Base-by-base conservation (phyloP, 1,140 invertebrate genomes). In the Lepidurus arcticus region DNA sequence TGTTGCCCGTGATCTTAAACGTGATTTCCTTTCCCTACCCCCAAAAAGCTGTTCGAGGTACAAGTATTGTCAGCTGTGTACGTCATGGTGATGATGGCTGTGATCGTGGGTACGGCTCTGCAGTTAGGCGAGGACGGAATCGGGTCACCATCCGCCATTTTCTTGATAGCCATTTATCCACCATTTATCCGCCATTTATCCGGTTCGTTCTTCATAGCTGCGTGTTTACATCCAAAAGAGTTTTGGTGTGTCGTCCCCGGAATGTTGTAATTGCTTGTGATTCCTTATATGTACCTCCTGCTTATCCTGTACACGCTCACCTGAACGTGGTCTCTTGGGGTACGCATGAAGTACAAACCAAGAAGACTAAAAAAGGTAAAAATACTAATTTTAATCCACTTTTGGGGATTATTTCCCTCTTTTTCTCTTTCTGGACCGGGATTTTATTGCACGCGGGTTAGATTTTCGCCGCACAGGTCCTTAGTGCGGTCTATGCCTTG, bases 261-360 rank as follows among this genome's bases (percentile, higher is more conserved):
- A 82, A 88, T 96, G 1, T 92, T 99, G 80, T 99, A 99, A 85
- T 89, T 99, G 74, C 87, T 99, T 9, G 96, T 94, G 42, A 98
- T 99, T 82, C 98, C 98, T 0, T 97, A 96, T 82, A 99, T 98
- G 91, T 99, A 99, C 87, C 88, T 99, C 81, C 90, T 99, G 16
- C 88, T 99, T 81, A 97, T 98, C 83, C 89, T 99, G 53, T 99
- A 98, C 85, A 98, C 97, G 11, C 92, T 99, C 80, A 97, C 87
- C 86, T 99, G 74, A 98, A 99, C 84, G 94, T 97, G 79, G 97
- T 99, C 81, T 93, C 96, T 0, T 99, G 98, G 98, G 98, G 98
- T 83, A 99, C 98, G 4, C 89, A 97, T 80, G 98, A 99, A 88
- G 95, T 98, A 1, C 91, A 92, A 79, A 91, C 92, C n/a, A 98